A percentile compares a stretch with the other conserved stretches of the same genome.
Conservation (phyloP, 2,113 vertebrate species). For the Antennarius striatus region DNA sequence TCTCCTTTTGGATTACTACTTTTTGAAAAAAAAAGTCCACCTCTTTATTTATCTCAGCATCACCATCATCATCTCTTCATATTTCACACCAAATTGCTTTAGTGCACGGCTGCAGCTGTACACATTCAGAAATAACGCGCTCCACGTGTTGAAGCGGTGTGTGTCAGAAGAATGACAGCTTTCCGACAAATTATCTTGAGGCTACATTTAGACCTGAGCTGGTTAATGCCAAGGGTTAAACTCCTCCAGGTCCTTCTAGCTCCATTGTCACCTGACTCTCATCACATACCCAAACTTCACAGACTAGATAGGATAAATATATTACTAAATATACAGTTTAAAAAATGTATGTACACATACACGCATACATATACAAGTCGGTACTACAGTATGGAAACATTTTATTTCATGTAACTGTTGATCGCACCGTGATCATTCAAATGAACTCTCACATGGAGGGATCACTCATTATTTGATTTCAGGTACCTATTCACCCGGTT, state of each 20-base stretch:
- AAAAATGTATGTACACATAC: no score
- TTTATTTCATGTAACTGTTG: no score
- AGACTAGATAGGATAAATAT: neutral
- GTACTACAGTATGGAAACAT: no score
- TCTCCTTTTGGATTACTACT: no score
- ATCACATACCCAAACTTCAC: conserved; percentile 3
- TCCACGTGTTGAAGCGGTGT: conserved; percentile 37
- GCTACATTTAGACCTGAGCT: conserved; percentile 76
- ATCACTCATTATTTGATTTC: neutral
- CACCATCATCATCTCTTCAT: no score
- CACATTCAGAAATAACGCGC: conserved; percentile 14
- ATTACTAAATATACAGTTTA: no score
- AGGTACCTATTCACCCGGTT: no score
- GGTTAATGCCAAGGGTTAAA: conserved; percentile 71
- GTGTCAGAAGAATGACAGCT: conserved; percentile 58
- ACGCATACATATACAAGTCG: no score
- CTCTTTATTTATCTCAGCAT: no score
- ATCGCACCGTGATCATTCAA: no score
- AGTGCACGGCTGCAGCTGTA: neutral
- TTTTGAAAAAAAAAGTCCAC: no score
- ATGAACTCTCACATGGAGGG: neutral
- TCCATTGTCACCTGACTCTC: conserved; percentile 15
- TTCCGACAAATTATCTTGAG: conserved; percentile 55
- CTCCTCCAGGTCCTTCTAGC: conserved; percentile 54
- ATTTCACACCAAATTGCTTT: no score